Conservation (phyloP, 2,797 vertebrate species). For the Darevskia mixta region DNA sequence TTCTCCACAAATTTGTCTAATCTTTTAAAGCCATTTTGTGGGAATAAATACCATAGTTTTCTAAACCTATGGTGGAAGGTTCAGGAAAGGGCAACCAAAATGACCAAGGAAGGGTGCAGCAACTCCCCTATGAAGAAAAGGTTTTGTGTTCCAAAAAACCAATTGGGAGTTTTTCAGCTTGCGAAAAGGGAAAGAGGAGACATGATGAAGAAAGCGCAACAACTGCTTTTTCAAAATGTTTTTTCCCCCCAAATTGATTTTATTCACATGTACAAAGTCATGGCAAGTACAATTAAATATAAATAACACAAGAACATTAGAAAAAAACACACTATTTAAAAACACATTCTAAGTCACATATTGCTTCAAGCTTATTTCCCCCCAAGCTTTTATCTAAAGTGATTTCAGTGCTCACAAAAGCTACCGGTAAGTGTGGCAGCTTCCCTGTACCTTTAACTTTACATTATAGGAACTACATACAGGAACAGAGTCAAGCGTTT, state of each 20-base stretch:
- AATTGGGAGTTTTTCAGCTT: too few relatives aligned
- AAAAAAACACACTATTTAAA: constrained; percentile 69
- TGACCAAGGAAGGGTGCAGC: too few relatives aligned
- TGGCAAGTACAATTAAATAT: constrained; percentile 60
- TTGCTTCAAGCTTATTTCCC: constrained; percentile 64
- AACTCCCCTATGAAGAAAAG: too few relatives aligned
- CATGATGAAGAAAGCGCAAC: background rate
- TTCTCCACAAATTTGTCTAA: too few relatives aligned
- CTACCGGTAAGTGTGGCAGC: constrained; percentile 57
- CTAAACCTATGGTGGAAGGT: too few relatives aligned
- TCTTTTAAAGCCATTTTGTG: too few relatives aligned
- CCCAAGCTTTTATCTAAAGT: constrained; percentile 66
- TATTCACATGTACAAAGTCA: constrained; percentile 72
- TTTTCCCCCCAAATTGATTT: constrained; percentile 49
- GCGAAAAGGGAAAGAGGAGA: too few relatives aligned
- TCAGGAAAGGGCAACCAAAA: too few relatives aligned
- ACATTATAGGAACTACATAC: background rate
- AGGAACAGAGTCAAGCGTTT: constrained; percentile 47
- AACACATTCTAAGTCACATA: constrained; percentile 71
- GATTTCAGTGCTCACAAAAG: constrained; percentile 63
- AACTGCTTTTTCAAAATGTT: background rate
- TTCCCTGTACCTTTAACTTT: constrained; percentile 9
- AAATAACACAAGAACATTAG: constrained; percentile 70
- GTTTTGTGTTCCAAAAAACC: too few relatives aligned
- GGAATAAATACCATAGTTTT: too few relatives aligned